Evolutionary conservation across 2,113 vertebrate species (phyloP).

Genomic region (Labrus mixtus): DNA sequence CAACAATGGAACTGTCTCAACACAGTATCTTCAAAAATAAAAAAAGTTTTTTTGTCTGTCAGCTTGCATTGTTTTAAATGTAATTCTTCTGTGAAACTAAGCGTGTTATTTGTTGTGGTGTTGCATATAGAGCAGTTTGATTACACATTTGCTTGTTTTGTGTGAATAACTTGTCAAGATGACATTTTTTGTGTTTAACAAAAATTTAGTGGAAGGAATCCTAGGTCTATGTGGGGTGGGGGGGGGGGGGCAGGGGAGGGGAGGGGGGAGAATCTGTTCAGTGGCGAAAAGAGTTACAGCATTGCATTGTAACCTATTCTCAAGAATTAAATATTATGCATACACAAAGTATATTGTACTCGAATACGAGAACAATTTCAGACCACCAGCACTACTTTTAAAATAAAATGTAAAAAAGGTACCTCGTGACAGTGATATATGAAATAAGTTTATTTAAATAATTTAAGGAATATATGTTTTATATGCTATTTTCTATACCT

Average conservation of each 20-base stretch:
- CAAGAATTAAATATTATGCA: conserved; percentile 87
- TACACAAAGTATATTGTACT: conserved; percentile 87
- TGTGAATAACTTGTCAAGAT: conserved; percentile 85
- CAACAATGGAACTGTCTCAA: conserved; percentile 85
- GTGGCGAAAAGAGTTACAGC: conserved; percentile 85
- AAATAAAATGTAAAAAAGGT: conserved; percentile 84
- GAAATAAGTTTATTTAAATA: conserved; percentile 88
- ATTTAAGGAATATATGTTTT: conserved; percentile 90
- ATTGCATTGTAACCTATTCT: conserved; percentile 88
- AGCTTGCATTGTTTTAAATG: conserved; percentile 88
- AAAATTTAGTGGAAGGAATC: conserved; percentile 79
- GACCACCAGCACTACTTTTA: conserved; percentile 88
- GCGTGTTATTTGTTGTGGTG: conserved; percentile 86
- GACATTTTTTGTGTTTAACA: conserved; percentile 82
- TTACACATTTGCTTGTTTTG: conserved; percentile 87
- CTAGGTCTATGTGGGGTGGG: conserved; percentile 77
- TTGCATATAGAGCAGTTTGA: conserved; percentile 86
- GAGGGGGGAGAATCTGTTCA: conserved; percentile 66
- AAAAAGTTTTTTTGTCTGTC: conserved; percentile 83
- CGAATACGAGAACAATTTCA: conserved; percentile 85
- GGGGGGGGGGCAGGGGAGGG: conserved; percentile 51
- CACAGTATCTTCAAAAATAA: conserved; percentile 85
- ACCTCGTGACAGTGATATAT: conserved; percentile 87
- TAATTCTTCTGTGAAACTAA: conserved; percentile 86
- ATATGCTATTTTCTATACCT: conserved; percentile 90